Evolutionary conservation across 2,797 vertebrate species (phyloP).

Genomic region (Mus minutoides): DNA sequence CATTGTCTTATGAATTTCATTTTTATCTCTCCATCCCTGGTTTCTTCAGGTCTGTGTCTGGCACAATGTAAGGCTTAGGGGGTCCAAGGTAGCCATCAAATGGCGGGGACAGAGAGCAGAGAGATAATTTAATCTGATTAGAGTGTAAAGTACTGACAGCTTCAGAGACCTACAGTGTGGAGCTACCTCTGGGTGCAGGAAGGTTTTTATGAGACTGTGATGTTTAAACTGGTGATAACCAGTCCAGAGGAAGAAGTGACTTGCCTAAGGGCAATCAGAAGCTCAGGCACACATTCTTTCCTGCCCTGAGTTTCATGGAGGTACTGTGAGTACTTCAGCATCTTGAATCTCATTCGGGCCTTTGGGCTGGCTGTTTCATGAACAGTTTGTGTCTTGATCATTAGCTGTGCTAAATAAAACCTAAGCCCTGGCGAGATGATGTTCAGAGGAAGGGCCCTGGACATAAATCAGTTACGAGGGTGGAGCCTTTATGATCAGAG

Average conservation of each 20-base stretch:
- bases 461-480: not conserved
- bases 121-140: conserved; percentile 1
- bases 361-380: not conserved
- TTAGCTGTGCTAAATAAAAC: not conserved
- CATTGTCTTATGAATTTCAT: not conserved
- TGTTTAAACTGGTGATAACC: not conserved
- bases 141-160: not conserved
- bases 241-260: not conserved
- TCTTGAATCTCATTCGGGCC: not conserved
- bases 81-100: not conserved
- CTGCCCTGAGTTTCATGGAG: not conserved
- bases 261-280: not conserved
- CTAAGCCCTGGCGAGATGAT: not conserved
- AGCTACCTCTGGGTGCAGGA: not conserved
- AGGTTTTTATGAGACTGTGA: conserved; percentile 14
- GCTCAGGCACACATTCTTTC: not conserved
- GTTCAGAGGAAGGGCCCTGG: not conserved
- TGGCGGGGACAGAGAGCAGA: not conserved
- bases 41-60: not conserved
- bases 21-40: not conserved
- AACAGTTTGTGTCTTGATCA: conserved; percentile 20
- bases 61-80: not conserved
- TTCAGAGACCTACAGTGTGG: not conserved
- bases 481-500: not conserved
- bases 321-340: not conserved